Evolutionary conservation across 2,797 vertebrate species (phyloP).

Genomic region (Oreortyx pictus): DNA sequence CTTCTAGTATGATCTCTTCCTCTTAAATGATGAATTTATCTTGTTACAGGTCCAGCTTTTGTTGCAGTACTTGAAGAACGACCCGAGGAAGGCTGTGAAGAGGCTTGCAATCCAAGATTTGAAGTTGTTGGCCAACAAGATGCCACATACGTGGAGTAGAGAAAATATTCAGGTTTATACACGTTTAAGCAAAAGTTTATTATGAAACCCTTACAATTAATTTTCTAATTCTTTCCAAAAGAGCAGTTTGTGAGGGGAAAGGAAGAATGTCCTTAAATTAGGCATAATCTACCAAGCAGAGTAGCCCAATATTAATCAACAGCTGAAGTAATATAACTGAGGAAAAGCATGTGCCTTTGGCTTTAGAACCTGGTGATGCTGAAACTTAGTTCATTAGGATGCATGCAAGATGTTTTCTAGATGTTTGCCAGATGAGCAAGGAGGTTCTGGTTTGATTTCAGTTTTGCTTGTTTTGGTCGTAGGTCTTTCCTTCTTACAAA

Average conservation of each 20-base stretch:
- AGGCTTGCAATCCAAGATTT: conserved; percentile 92
- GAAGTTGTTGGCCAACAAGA: conserved; percentile 93
- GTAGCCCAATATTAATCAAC: not conserved
- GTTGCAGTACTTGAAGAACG: conserved; percentile 93
- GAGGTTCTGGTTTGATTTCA: not conserved
- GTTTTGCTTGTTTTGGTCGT: not conserved
- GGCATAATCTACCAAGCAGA: not conserved
- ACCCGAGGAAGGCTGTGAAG: conserved; percentile 95
- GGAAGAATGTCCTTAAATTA: not conserved
- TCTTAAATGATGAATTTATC: not conserved
- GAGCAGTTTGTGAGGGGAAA: not conserved
- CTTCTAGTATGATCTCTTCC: not conserved
- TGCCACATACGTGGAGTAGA: conserved; percentile 95
- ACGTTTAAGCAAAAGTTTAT: not conserved
- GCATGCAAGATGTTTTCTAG: not conserved
- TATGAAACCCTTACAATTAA: not conserved
- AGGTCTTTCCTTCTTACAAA: not conserved
- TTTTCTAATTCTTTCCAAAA: not conserved
- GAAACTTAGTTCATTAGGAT: not conserved
- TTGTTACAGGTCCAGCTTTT: conserved; percentile 89
- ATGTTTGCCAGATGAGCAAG: not conserved
- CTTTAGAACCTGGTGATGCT: not conserved
- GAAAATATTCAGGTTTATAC: conserved; percentile 91
- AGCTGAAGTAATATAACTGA: not conserved
- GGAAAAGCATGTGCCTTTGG: not conserved